phyloP scores from a whole-genome alignment of 1,140 invertebrate species.

The Drosophila neocordata region DNA sequence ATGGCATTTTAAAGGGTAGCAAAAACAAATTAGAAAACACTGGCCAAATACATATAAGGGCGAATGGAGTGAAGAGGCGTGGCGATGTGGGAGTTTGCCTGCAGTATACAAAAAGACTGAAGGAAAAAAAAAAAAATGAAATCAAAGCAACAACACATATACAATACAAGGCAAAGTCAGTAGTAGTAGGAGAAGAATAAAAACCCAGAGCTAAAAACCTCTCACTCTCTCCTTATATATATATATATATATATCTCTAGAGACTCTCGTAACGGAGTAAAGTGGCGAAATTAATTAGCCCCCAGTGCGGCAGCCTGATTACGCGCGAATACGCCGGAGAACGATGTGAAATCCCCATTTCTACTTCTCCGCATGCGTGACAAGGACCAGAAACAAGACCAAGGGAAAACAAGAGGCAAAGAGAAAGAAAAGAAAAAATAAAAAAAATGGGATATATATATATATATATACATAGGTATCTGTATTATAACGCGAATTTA shows the following conservation, averaged over 20 bases:
- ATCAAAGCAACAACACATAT: conserved; percentile 39
- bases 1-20: conserved; percentile 18
- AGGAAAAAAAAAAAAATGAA: conserved; percentile 20
- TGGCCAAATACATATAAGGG: conserved; percentile 29
- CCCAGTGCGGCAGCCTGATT: conserved; percentile 78
- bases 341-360: conserved; percentile 24
- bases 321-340: conserved; percentile 54
- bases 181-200: background rate
- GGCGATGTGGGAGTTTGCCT: background rate
- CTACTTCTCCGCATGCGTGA: conserved; percentile 1
- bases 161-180: conserved; percentile 38
- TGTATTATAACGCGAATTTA: conserved; percentile 73
- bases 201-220: conserved; percentile 36
- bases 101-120: background rate
- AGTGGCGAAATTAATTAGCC: conserved; percentile 81
- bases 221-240: conserved; percentile 7
- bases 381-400: conserved; percentile 35
- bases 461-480: conserved; percentile 29
- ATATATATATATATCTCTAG: conserved; percentile 45
- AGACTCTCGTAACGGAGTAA: conserved; percentile 65
- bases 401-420: conserved; percentile 40
- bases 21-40: conserved; percentile 45
- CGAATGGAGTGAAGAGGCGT: background rate
- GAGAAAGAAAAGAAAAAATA: conserved; percentile 20
- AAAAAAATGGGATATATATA: conserved; percentile 21